Base-by-base conservation (phyloP, 2,888 invertebrate genomes). In the Heliconius charithonia region DNA sequence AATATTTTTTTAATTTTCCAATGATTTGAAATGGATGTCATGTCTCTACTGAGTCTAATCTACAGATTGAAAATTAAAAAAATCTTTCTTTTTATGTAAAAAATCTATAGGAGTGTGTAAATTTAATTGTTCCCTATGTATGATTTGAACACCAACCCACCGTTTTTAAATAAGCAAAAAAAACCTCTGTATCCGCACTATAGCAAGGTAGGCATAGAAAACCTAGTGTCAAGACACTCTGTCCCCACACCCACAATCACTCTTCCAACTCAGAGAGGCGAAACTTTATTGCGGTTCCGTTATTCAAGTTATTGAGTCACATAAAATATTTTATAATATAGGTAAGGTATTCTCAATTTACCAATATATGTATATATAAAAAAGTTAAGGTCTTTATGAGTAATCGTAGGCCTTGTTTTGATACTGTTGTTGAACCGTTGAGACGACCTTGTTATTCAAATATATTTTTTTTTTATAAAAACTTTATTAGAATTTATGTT, bases 341-440 rank as follows among this genome's bases (percentile, higher is more conserved):
- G 16, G 4, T 22, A 3, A 22, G 3, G 22, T 3, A 9, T 22
- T 22, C n/a, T 41, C 41, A 69, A 41, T 25, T 25, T 12, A 25
- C 9, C 41, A 13, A 69, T 13, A 45, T 45, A 37, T 69, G 25
- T 51, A 19, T 19, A 27, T 71, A 13, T 29, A 71, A 56, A 29
- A 71, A 62, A 9, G 7, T n/a, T 73, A 73, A 32, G 37, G 59
- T 32, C 72, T 73, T 19, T n/a, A 73, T 73, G 59, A 73, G n/a
- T 62, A 62, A 73, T 71, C 29, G 27, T 73, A 73, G 59, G 59
- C 37, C 16, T 62, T 56, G 59, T 59, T 56, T 22, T n/a, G 19
- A 32, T 37, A 16, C 63, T 37, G 70, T 3, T 45, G 1, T 37
- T 6, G 6, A 59, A 59, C 72, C 72, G 72, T 73, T 73, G 56